Percentiles rank a stretch among this genome's conserved stretches.
These are phyloP conservation scores for Tetranychus truncatus DNA, from an alignment of 2,888 invertebrate species.

Conservation along the genomic window DNA sequence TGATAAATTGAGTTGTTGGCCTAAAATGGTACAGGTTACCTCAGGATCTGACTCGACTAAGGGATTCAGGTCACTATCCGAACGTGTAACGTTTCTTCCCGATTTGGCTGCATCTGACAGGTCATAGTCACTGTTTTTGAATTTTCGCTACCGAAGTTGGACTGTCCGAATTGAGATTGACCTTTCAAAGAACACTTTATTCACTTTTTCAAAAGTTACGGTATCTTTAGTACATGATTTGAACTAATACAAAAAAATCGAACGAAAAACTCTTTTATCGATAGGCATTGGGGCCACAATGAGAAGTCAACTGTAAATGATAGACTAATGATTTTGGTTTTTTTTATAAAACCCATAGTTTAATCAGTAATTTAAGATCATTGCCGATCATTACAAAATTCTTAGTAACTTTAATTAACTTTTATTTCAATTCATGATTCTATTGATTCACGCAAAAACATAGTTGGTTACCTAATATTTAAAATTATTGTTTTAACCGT, in stretches of 20 bases:
- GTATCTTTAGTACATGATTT: background rate
- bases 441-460: no score
- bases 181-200: background rate
- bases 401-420: no score
- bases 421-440: no score
- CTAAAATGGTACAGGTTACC: constrained; percentile 7
- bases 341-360: no score
- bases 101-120: no score
- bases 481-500: no score
- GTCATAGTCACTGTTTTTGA: background rate
- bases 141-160: background rate
- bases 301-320: no score
- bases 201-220: background rate
- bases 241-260: background rate
- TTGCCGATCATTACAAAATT: no score
- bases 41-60: background rate
- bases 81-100: background rate
- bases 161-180: background rate
- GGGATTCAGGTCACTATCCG: background rate
- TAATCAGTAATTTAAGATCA: no score
- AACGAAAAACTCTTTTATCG: background rate
- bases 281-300: background rate
- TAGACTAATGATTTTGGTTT: no score
- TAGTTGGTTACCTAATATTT: no score
- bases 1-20: background rate